Evolutionary conservation across 2,797 vertebrate species (phyloP).

Genomic region (Sitta carolinensis): DNA sequence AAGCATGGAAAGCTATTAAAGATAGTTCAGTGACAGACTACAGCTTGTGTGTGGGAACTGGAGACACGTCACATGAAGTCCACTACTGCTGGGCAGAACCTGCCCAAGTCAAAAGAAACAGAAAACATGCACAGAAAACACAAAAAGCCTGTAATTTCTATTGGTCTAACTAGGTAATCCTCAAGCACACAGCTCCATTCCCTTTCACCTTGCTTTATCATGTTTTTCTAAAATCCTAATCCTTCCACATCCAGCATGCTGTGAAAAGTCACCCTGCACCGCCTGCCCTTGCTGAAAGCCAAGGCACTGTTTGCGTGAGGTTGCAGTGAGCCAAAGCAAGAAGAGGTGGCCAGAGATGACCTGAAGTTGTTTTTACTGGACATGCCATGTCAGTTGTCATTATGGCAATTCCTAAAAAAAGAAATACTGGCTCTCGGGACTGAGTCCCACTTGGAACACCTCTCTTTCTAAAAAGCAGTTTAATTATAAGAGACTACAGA

Average conservation of each 20-base stretch:
- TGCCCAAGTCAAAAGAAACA: neutral
- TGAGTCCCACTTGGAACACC: neutral
- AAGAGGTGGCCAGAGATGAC: neutral
- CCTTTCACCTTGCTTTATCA: neutral
- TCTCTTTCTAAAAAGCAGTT: neutral
- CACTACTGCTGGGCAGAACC: constrained; percentile 18
- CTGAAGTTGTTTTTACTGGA: neutral
- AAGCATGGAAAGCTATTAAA: constrained; percentile 61
- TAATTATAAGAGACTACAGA: neutral
- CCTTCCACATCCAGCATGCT: fast-evolving
- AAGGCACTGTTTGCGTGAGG: fast-evolving
- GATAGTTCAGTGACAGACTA: constrained; percentile 62
- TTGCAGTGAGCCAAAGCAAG: neutral
- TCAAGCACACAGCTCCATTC: neutral
- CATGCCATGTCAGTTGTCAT: neutral
- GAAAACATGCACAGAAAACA: constrained; percentile 7
- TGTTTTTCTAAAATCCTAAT: neutral
- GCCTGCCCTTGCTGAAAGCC: neutral
- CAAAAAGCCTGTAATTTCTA: neutral
- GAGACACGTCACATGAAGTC: constrained; percentile 50
- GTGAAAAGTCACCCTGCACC: neutral
- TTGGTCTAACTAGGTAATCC: neutral
- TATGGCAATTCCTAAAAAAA: neutral
- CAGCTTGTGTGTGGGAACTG: constrained; percentile 57
- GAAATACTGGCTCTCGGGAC: neutral